phyloP scores from a whole-genome alignment of 2,797 vertebrate species.

The Knipowitschia caucasica region DNA sequence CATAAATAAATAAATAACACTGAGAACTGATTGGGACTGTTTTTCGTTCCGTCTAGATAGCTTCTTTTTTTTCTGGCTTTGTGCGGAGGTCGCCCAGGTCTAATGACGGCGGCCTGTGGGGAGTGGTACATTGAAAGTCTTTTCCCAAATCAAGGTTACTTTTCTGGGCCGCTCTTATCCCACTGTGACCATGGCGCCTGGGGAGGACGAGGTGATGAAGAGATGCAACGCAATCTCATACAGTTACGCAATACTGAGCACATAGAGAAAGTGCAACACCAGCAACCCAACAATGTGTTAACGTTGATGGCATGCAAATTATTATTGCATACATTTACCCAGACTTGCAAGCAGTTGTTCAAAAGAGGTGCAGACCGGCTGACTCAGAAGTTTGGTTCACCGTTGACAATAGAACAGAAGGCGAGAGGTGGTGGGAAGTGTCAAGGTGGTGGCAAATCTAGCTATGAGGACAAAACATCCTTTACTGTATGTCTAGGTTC shows the following conservation, averaged over 20 bases:
- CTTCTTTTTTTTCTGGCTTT: conserved; percentile 14
- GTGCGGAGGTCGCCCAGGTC: conserved; percentile 44
- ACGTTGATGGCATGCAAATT: conserved; percentile 61
- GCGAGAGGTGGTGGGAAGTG: conserved; percentile 13
- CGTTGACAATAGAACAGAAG: conserved; percentile 23
- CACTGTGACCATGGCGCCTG: conserved; percentile 56
- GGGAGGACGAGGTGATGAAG: conserved; percentile 49
- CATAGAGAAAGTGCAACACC: conserved; percentile 61
- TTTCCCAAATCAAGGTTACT: conserved; percentile 60
- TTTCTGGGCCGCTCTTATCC: conserved; percentile 62
- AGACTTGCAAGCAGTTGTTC: conserved; percentile 61
- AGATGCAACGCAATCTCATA: conserved; percentile 48
- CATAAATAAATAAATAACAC: conserved; percentile 44
- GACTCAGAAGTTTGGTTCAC: conserved; percentile 57
- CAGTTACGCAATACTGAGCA: conserved; percentile 47
- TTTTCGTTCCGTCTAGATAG: conserved; percentile 22
- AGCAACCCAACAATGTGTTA: conserved; percentile 49
- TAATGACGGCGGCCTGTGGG: conserved; percentile 34
- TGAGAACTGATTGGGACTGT: conserved; percentile 31
- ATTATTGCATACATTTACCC: conserved; percentile 60
- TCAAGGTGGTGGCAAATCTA: conserved; percentile 16
- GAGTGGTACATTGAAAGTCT: conserved; percentile 27
- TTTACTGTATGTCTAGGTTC: background rate
- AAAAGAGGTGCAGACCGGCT: conserved; percentile 66
- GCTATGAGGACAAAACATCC: background rate